These are phyloP conservation scores for Novumbra hubbsi DNA, from an alignment of 2,797 vertebrate genomes.

Conservation along the genomic window DNA sequence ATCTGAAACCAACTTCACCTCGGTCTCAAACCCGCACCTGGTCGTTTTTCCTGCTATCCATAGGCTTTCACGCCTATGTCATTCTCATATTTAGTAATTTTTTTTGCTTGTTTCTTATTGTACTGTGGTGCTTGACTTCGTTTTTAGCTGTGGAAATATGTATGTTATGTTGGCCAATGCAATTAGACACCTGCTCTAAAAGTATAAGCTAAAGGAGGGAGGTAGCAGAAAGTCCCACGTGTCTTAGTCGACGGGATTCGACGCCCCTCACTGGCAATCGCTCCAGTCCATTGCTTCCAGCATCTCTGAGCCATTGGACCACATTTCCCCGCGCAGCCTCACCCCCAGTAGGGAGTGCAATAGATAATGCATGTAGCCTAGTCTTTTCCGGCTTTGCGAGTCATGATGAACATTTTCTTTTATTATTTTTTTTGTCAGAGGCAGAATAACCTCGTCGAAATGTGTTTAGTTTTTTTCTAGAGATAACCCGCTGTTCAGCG, in stretches of 20 bases:
- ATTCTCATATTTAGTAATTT: too few species aligned
- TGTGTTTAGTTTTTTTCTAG: background rate
- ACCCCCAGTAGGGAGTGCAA: background rate
- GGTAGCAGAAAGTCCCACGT: conserved; percentile 50
- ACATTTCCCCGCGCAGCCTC: conserved; percentile 48
- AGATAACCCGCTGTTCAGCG: conserved; percentile 14
- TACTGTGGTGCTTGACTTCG: background rate
- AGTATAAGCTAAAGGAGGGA: conserved; percentile 18
- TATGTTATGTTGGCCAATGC: background rate
- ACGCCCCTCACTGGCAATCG: conserved; percentile 14
- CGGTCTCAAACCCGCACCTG: too few species aligned
- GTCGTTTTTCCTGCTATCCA: too few species aligned
- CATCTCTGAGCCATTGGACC: conserved; percentile 26
- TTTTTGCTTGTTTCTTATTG: background rate
- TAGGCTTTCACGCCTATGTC: too few species aligned
- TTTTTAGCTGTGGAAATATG: background rate
- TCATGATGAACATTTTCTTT: conserved; percentile 7
- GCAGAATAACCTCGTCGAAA: background rate
- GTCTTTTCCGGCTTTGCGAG: conserved; percentile 3
- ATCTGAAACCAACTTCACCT: too few species aligned
- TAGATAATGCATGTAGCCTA: conserved; percentile 18
- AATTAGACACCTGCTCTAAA: background rate
- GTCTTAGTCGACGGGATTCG: conserved; percentile 37
- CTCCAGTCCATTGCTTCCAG: conserved; percentile 25
- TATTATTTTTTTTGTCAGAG: background rate